phyloP scores from a whole-genome alignment of 2,797 vertebrate genomes.

The Pipistrellus pygmaeus region DNA sequence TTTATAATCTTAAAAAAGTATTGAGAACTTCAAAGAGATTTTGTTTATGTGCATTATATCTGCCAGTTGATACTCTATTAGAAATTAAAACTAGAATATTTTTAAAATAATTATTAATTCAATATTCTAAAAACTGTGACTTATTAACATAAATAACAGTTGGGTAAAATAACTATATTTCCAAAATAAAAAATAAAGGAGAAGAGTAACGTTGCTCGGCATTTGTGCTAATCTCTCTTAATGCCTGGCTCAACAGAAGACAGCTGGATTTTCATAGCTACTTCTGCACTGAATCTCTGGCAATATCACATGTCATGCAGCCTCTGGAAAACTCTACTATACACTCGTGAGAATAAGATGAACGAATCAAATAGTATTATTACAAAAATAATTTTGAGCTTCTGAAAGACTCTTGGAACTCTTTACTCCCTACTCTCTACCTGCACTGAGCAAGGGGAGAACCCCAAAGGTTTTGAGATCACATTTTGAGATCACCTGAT shows the following conservation, averaged over 20 bases:
- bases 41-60: not conserved
- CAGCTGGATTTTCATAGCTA: not conserved
- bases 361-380: not conserved
- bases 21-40: not conserved
- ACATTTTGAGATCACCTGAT: not conserved
- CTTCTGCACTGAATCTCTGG: not conserved
- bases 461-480: not conserved
- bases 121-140: not conserved
- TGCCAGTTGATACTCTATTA: not conserved
- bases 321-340: not conserved
- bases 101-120: not conserved
- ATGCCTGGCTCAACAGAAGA: not conserved
- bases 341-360: not conserved
- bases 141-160: conserved; percentile 21
- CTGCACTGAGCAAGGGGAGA: not conserved
- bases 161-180: not conserved
- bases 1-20: conserved; percentile 18
- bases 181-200: conserved; percentile 11
- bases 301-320: not conserved
- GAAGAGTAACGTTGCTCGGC: not conserved
- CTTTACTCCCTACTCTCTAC: not conserved
- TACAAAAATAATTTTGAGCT: not conserved
- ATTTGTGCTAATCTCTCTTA: not conserved
- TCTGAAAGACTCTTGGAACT: not conserved
- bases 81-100: conserved; percentile 9